A percentile compares a stretch with the other conserved stretches of the same genome.
Evolutionary conservation across 2,113 vertebrate genomes (phyloP).

Genomic region (Pyxicephalus adspersus): DNA sequence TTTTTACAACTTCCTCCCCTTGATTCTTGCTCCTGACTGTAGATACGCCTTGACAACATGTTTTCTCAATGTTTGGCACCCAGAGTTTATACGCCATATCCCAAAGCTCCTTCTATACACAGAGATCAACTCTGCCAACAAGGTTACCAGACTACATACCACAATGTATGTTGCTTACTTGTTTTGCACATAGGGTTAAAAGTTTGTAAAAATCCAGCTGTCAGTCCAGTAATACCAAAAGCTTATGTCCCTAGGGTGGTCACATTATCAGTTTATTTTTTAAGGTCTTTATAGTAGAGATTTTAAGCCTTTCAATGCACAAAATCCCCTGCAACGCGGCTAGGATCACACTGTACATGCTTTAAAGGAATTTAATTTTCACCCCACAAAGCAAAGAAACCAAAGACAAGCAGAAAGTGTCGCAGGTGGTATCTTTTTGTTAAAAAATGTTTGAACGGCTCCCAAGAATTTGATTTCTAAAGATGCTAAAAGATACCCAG

Average conservation of each 20-base stretch:
- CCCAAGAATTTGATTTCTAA: slow-evolving; percentile 39
- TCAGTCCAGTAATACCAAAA: slow-evolving; percentile 39
- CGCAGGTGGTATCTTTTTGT: slow-evolving; percentile 47
- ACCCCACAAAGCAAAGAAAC: slow-evolving; percentile 30
- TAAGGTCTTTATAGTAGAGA: slow-evolving; percentile 33
- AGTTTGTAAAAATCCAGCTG: slow-evolving; percentile 55
- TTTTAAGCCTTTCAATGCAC: slow-evolving; percentile 54
- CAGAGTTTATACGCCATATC: too few species aligned
- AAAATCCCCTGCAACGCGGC: slow-evolving; percentile 40
- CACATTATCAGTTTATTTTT: slow-evolving; percentile 58
- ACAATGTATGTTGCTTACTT: neutral
- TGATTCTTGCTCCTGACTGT: neutral
- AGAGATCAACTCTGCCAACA: too few species aligned
- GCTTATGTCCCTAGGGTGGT: slow-evolving; percentile 55
- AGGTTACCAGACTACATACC: too few species aligned
- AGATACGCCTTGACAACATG: slow-evolving; percentile 1
- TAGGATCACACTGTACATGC: slow-evolving; percentile 47
- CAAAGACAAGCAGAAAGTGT: slow-evolving; percentile 39
- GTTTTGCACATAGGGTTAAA: slow-evolving; percentile 41
- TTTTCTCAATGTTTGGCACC: neutral
- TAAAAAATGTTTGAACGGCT: slow-evolving; percentile 28
- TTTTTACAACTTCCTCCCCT: slow-evolving; percentile 13
- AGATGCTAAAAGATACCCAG: slow-evolving; percentile 33
- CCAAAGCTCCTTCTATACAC: too few species aligned
- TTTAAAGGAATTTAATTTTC: slow-evolving; percentile 45